Percentiles rank a stretch among this genome's conserved stretches.
phyloP scores from a whole-genome alignment of 2,113 vertebrate species.

The Gobiocypris rarus region DNA sequence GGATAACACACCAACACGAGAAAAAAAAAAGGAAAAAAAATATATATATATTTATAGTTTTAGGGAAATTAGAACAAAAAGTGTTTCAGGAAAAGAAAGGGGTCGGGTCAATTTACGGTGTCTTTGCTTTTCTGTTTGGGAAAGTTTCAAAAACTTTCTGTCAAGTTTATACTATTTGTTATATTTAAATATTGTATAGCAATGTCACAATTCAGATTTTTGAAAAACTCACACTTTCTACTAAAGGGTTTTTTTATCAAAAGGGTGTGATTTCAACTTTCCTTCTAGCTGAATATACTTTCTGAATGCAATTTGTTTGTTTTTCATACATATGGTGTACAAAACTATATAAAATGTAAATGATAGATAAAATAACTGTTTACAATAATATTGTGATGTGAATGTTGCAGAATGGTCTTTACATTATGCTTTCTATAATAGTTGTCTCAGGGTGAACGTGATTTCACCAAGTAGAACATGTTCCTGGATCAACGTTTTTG shows the following conservation, averaged over 20 bases:
- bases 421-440: constrained; percentile 69
- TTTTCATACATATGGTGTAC: not conserved
- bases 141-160: constrained; percentile 73
- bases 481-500: no score
- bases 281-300: not conserved
- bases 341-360: constrained; percentile 20
- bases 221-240: not conserved
- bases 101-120: not conserved
- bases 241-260: not conserved
- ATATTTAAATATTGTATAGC: not conserved
- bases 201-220: not conserved
- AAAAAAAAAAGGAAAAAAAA: not conserved
- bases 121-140: constrained; percentile 23
- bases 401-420: constrained; percentile 63
- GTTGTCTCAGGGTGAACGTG: constrained; percentile 51
- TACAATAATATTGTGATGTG: constrained; percentile 50
- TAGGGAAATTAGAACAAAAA: not conserved
- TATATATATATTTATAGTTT: not conserved
- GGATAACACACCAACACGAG: constrained; percentile 6
- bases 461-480: no score
- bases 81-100: not conserved
- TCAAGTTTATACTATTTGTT: not conserved
- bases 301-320: not conserved
- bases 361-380: constrained; percentile 31
- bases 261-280: not conserved